Percentiles rank a stretch among this genome's conserved stretches.
phyloP scores from a whole-genome alignment of 2,888 invertebrate genomes.

The Eucera pruinosa region DNA sequence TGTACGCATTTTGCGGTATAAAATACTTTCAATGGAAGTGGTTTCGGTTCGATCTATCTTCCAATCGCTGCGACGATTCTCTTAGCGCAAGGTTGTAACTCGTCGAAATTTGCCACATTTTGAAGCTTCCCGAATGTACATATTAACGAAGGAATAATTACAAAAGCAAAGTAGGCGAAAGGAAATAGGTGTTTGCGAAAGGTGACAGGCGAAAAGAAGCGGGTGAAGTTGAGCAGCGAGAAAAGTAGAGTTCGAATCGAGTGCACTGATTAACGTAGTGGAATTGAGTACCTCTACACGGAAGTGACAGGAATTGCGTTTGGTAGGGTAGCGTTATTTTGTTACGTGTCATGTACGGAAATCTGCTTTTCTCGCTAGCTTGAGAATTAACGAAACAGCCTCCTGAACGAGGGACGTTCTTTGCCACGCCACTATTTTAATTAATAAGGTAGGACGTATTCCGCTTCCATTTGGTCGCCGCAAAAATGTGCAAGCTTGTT shows the following conservation, averaged over 20 bases:
- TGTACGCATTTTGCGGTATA: too few species aligned
- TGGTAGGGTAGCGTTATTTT: conserved; percentile 57
- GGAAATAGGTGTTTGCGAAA: neutral
- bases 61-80: neutral
- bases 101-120: neutral
- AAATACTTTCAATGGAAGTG: too few species aligned
- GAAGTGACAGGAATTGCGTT: conserved; percentile 60
- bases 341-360: conserved; percentile 67
- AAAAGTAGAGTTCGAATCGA: conserved; percentile 19
- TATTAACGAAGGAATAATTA: neutral
- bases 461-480: neutral
- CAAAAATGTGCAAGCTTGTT: conserved; percentile 5
- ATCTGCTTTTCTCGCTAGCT: conserved; percentile 39
- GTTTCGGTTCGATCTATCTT: neutral
- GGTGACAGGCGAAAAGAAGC: neutral
- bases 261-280: conserved; percentile 59
- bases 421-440: conserved; percentile 29
- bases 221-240: neutral
- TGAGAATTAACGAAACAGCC: conserved; percentile 37
- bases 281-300: conserved; percentile 45
- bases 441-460: conserved; percentile 45
- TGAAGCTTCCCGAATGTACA: neutral
- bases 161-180: neutral
- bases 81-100: neutral
- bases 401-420: conserved; percentile 21